Evolutionary conservation across 2,113 vertebrate genomes (phyloP).

Genomic region (Cnemophilus loriae): DNA sequence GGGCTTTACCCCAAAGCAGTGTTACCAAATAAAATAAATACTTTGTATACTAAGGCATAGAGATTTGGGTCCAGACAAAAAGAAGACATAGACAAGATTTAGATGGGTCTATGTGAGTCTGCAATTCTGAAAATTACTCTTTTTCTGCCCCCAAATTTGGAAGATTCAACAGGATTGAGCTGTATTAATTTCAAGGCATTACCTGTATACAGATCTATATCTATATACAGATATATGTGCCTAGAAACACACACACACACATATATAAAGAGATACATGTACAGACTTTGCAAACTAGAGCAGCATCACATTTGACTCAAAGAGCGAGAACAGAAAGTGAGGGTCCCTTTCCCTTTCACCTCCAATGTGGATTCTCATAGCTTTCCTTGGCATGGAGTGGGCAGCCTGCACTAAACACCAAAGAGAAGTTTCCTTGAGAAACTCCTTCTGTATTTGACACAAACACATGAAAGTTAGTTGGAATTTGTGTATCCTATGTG

Average conservation of each 20-base stretch:
- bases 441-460: not conserved
- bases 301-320: not conserved
- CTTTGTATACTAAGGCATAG: not conserved
- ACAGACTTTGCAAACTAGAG: not conserved
- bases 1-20: not conserved
- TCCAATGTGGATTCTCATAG: not conserved
- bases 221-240: not conserved
- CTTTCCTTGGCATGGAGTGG: not conserved
- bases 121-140: not conserved
- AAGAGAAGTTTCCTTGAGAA: not conserved
- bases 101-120: not conserved
- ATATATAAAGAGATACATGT: not conserved
- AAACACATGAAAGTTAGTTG: not conserved
- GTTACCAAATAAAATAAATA: not conserved
- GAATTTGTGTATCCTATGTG: not conserved
- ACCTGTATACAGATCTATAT: not conserved
- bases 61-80: not conserved
- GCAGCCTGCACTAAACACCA: not conserved
- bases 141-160: not conserved
- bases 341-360: not conserved
- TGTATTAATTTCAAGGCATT: not conserved
- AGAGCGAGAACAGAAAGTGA: not conserved
- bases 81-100: not conserved
- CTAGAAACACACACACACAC: not conserved
- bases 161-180: not conserved